phyloP scores from a whole-genome alignment of 2,113 vertebrate genomes.

The Octodon degus region DNA sequence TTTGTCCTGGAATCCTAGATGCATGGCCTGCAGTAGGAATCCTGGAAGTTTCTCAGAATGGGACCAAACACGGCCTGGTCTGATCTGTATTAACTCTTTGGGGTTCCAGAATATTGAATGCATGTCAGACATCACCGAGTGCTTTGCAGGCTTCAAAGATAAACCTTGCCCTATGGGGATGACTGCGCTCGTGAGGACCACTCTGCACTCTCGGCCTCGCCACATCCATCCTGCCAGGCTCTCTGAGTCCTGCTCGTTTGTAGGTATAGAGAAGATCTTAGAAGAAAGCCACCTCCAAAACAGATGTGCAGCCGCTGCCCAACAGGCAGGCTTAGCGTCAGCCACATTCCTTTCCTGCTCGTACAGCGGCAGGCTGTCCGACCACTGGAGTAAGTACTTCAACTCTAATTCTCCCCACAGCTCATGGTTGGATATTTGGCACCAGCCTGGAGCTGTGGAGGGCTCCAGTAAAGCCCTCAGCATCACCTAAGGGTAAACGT shows the following conservation, averaged over 20 bases:
- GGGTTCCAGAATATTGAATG: not conserved
- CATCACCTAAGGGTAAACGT: not conserved
- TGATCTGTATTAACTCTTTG: not conserved
- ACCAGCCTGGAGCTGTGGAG: not conserved
- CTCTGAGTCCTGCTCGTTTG: not conserved
- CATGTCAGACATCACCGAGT: not conserved
- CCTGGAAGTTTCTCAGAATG: not conserved
- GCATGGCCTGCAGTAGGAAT: not conserved
- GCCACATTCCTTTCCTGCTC: accelerated
- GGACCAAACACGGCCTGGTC: not conserved
- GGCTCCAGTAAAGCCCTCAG: not conserved
- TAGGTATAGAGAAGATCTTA: not conserved
- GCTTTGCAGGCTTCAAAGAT: not conserved
- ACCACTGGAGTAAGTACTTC: not conserved
- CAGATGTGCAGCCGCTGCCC: not conserved
- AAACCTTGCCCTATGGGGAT: not conserved
- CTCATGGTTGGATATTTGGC: not conserved
- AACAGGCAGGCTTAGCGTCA: accelerated
- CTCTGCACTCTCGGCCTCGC: not conserved
- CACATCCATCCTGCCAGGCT: not conserved
- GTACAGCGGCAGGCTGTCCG: no score
- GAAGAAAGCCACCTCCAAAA: not conserved
- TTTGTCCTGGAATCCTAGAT: not conserved
- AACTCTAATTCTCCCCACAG: not conserved
- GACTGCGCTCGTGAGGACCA: not conserved